Percentiles rank a stretch among this genome's conserved stretches.
Conservation (phyloP, 1,140 invertebrate genomes). For the Choristoneura fumiferana region DNA sequence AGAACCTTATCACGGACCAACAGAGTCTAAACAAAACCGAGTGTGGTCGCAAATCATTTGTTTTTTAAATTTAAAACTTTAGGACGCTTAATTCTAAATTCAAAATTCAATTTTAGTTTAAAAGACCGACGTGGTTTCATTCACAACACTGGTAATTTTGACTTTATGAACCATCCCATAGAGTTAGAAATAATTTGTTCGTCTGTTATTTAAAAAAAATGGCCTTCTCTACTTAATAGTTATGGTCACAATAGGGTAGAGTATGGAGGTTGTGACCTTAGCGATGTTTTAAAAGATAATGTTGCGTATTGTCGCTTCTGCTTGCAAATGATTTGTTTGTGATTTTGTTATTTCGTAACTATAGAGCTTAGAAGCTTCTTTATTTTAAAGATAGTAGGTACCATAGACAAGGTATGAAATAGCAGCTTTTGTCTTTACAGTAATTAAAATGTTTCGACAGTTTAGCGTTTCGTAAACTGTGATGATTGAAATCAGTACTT, state of each 20-base stretch:
- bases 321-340: slow-evolving; percentile 17
- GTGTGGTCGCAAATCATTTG: neutral
- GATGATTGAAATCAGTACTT: too few relatives aligned
- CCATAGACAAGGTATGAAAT: too few relatives aligned
- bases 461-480: too few relatives aligned
- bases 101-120: slow-evolving; percentile 14
- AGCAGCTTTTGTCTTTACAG: too few relatives aligned
- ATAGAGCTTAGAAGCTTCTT: too few relatives aligned
- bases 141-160: neutral
- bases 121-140: neutral
- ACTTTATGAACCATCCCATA: neutral
- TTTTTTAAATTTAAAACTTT: slow-evolving; percentile 10
- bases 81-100: slow-evolving; percentile 9
- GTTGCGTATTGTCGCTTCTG: slow-evolving; percentile 27
- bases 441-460: too few relatives aligned
- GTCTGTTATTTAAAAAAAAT: neutral
- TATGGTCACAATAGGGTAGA: slow-evolving; percentile 22
- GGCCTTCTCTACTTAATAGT: slow-evolving; percentile 1
- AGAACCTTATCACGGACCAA: neutral
- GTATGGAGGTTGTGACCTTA: slow-evolving; percentile 26
- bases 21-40: too few relatives aligned
- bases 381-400: too few relatives aligned
- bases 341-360: slow-evolving; percentile 10
- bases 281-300: slow-evolving; percentile 27
- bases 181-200: neutral